Base-by-base conservation (phyloP, 2,113 vertebrate genomes). In the Equus przewalskii region DNA sequence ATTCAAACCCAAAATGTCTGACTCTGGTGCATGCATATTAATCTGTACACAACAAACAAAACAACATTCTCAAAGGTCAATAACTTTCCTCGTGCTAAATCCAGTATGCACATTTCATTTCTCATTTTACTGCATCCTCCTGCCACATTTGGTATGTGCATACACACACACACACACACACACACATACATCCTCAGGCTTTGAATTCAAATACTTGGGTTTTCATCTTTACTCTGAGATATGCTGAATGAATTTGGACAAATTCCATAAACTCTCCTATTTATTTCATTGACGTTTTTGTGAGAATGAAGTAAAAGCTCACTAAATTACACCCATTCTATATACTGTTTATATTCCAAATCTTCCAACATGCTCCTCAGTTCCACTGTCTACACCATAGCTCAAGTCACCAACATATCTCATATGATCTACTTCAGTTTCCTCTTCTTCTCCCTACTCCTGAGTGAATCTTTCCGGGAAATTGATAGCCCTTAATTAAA, bases 161-260 rank as follows among this genome's bases (percentile, higher is more conserved):
- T 21, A 51, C 65, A 70, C 13, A 19, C 6, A 30, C 6, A 11
- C 33, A n/a, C 51, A 41, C 13, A 30, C 18, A 46, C 64, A 36
- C 5, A 58, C 4, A 54, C 0, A 72, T 13, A 64, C 12, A 0
- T 8, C 26, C 51, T 93, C 15, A 26, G 46, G 15, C 8, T 78
- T n/a, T 88, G 30, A 56, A 76, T 26, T 91, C 12, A 76, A 72
- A 36, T 64, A 36, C 1, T 44, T 91, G 51, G 7, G 44, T 88
- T 94, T 94, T 65, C 83, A 46, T 91, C 22, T 26, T 82, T 96
- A 85, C 26, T 60, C n/a, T 75, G 24, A 94, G 22, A 30, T 4
- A 89, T 73, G 44, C 30, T 78, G 60, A 91, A 65, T 30, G 44
- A 94, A 73, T 49, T 44, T 33, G 22, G 16, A 65, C 11, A 84